Evolutionary conservation across 2,888 invertebrate genomes (phyloP).

Genomic region (Cacoxenus indagator): DNA sequence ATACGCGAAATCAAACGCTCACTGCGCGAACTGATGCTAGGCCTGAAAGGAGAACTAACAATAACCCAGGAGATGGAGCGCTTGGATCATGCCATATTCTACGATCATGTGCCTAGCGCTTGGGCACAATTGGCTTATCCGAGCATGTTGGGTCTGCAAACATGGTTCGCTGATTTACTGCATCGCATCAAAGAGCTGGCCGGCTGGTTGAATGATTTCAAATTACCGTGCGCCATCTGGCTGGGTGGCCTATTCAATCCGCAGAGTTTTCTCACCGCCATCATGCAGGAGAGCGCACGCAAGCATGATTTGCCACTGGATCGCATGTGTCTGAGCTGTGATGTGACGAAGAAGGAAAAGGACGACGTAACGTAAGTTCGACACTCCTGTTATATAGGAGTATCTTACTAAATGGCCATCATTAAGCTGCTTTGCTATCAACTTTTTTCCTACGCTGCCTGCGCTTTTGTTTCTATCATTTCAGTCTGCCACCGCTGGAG

Average conservation of each 20-base stretch:
- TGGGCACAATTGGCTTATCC: conserved; percentile 94
- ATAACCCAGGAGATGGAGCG: conserved; percentile 96
- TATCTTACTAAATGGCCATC: background rate
- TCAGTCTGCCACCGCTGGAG: conserved; percentile 86
- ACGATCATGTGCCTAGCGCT: conserved; percentile 86
- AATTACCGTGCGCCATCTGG: conserved; percentile 92
- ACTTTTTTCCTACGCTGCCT: conserved; percentile 3
- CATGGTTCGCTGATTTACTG: conserved; percentile 91
- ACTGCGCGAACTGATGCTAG: conserved; percentile 87
- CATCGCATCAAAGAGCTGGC: conserved; percentile 86
- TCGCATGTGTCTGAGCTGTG: conserved; percentile 95
- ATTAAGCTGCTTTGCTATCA: background rate
- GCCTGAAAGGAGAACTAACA: conserved; percentile 93
- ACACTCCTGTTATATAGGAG: background rate
- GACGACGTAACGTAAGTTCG: conserved; percentile 83
- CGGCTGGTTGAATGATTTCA: conserved; percentile 85
- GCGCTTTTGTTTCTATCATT: background rate
- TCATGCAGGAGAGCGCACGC: conserved; percentile 97
- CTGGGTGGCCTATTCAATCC: conserved; percentile 97
- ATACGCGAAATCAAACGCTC: conserved; percentile 87
- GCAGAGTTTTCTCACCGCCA: conserved; percentile 96
- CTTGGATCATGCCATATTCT: conserved; percentile 85
- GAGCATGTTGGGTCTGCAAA: conserved; percentile 84
- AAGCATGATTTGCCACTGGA: conserved; percentile 97
- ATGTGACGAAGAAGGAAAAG: conserved; percentile 91